Evolutionary conservation across 1,140 invertebrate species (phyloP), one percentile per base, ranked within the genome.

Genomic region (Octopus bimaculoides): DNA sequence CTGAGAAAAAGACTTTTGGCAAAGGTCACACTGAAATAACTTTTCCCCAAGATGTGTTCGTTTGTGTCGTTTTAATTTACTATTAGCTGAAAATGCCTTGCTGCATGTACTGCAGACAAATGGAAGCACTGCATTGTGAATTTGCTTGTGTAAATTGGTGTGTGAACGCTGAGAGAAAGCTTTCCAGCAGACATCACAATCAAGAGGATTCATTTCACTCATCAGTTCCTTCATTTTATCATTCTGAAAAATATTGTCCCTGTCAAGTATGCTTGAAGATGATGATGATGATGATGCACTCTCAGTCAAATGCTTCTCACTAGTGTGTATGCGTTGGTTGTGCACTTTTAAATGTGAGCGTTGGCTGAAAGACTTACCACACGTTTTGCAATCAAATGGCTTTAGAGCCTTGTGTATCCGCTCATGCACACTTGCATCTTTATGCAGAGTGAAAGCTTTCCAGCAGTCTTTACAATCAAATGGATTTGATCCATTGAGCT

Each of bases 381-480:
- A 97, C 69, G 94, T 94, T 91, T 96, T 95, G 88, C 96, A 97
- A 54, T 93, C 93, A 85, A 95, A 96, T 17, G 95, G 96, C 88
- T 96, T 95, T 88, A 96, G 95, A 0, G 95, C 95, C 4, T 95
- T 95, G 83, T 92, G 95, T 14, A 83, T 80, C 41, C 83, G 79
- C 75, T 83, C 82, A 78, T 89, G 88, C 53, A 79, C 79, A 20
- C 14, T 71, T 14, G 6, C 26, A 14, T 71, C 6, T 14, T 14
- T n/a, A 5, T 14, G 17, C 26, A n/a, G 66, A 4, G 66, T n/a
- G 66, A 71, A 71, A 5, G 66, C 66, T 17, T 20, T 71, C 66
- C 66, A 71, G 14, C 66, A 71, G 6, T 14, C 66, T 20, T 71
- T 71, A 17, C 66, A 71, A 14, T 20, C 66, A 71, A 71, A 71